Conservation (phyloP, 2,888 invertebrate species). For the Cyclophora albipunctata region DNA sequence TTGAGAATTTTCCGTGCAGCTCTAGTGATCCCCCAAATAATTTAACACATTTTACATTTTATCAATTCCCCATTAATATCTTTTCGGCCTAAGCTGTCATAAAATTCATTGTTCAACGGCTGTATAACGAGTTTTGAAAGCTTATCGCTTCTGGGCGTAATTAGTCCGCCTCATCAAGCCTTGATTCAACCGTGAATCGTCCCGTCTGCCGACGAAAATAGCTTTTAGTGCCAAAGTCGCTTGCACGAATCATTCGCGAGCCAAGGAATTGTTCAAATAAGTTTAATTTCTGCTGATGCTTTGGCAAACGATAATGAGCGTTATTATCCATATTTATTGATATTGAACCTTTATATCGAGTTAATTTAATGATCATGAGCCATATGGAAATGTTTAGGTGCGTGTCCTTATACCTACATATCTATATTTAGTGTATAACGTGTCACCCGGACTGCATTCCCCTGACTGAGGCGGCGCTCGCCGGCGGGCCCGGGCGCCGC, state of each 20-base stretch:
- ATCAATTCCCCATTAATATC: neutral
- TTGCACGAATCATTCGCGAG: conserved; percentile 1
- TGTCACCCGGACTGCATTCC: no score
- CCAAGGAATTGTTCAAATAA: neutral
- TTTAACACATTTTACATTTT: neutral
- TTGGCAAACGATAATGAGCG: neutral
- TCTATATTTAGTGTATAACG: no score
- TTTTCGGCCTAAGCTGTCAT: neutral
- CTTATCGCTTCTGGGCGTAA: conserved; percentile 15
- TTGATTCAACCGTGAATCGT: conserved; percentile 14
- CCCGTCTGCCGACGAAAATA: conserved; percentile 5
- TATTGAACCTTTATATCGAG: neutral
- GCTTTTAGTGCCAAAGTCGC: conserved; percentile 1
- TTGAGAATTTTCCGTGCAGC: no score
- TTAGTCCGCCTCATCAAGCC: conserved; percentile 22
- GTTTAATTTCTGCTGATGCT: neutral
- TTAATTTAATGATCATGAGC: neutral
- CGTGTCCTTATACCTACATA: no score
- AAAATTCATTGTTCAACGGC: neutral
- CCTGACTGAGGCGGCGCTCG: no score
- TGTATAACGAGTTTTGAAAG: conserved; percentile 14
- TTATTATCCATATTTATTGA: neutral
- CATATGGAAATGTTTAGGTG: neutral
- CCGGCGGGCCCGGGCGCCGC: no score
- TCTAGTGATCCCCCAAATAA: no score